Conservation (phyloP, 2,113 vertebrate species). For the Xerus inauris region DNA sequence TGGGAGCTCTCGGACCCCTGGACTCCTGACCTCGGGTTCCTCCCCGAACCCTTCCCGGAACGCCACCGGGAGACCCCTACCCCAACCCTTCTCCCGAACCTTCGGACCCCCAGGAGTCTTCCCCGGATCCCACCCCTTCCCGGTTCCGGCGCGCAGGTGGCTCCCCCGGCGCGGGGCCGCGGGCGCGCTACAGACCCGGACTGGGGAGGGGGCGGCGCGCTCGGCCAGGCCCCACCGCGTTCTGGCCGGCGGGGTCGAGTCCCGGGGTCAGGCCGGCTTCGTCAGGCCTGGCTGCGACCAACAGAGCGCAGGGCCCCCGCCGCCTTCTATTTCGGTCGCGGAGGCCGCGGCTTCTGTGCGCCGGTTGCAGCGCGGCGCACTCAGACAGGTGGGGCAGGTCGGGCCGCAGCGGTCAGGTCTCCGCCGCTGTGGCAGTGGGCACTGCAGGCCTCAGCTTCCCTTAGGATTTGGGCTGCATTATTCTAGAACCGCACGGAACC, state of each 20-base stretch:
- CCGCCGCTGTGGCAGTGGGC: not conserved
- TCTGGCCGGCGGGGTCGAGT: not conserved
- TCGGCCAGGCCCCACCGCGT: not conserved
- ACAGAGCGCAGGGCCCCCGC: not conserved
- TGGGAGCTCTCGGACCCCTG: too few species aligned
- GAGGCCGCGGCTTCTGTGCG: not conserved
- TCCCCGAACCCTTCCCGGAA: not conserved
- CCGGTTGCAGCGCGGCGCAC: constrained; percentile 13
- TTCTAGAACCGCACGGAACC: constrained; percentile 38
- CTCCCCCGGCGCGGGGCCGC: not conserved
- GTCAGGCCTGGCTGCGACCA: not conserved
- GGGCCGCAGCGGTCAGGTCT: not conserved
- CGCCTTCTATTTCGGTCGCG: constrained; percentile 34
- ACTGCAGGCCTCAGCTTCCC: constrained; percentile 25
- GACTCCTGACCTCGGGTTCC: not conserved
- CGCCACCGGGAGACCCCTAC: too few species aligned
- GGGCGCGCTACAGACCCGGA: not conserved
- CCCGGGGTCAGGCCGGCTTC: not conserved
- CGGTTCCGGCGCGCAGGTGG: constrained; percentile 31
- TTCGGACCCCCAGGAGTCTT: not conserved
- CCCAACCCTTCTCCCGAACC: too few species aligned
- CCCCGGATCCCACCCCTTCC: not conserved
- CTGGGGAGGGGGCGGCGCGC: not conserved
- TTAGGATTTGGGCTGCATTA: not conserved
- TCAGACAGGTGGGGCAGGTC: constrained; percentile 72